These are phyloP conservation scores for Drosophila anceps DNA, from an alignment of 2,888 invertebrate genomes.

Conservation along the genomic window DNA sequence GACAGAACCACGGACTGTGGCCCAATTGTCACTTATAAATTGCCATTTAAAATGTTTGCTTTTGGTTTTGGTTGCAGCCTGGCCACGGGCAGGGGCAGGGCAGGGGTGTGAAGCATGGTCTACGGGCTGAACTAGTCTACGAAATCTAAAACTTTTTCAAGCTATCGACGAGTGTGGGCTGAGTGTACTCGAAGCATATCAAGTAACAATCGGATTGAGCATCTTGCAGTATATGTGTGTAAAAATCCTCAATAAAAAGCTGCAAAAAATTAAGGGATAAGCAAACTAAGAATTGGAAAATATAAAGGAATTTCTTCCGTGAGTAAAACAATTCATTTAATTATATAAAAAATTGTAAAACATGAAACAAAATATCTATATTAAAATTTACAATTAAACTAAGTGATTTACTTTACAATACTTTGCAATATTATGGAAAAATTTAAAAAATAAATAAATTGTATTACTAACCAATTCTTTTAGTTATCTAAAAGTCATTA, in stretches of 20 bases:
- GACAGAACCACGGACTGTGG: slow-evolving; percentile 35
- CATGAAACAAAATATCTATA: too few relatives aligned
- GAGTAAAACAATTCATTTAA: too few relatives aligned
- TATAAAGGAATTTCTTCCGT: not conserved
- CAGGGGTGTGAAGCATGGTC: not conserved
- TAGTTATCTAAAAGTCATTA: not conserved
- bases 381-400: too few relatives aligned
- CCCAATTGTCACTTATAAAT: slow-evolving; percentile 76
- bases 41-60: slow-evolving; percentile 74
- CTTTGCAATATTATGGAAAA: too few relatives aligned
- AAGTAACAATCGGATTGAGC: slow-evolving; percentile 21
- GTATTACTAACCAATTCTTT: not conserved
- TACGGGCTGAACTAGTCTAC: slow-evolving; percentile 13
- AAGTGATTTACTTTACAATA: too few relatives aligned
- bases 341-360: too few relatives aligned
- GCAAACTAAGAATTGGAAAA: not conserved
- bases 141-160: slow-evolving; percentile 45
- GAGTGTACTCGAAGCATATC: slow-evolving; percentile 6
- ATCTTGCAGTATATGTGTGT: slow-evolving; percentile 4
- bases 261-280: not conserved
- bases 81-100: not conserved
- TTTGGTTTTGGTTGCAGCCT: slow-evolving; percentile 31
- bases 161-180: slow-evolving; percentile 12
- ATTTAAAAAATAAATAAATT: not conserved
- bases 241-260: not conserved